Conservation (phyloP, 2,113 vertebrate species). For the Oncorhynchus clarkii region DNA sequence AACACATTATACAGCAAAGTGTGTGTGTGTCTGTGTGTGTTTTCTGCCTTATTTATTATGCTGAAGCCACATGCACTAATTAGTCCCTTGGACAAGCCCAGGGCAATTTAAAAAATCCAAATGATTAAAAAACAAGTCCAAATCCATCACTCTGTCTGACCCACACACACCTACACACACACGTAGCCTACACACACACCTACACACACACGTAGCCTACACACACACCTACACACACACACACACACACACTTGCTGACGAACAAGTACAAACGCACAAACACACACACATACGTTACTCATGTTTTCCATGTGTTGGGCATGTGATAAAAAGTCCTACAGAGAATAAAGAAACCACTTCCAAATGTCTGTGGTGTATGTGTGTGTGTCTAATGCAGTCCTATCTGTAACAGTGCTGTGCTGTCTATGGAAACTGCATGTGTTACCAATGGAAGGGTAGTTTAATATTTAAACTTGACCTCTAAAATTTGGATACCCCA, state of each 20-base stretch:
- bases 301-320: too few relatives aligned
- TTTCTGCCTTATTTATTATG: slow-evolving; percentile 64
- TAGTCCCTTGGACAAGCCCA: slow-evolving; percentile 75
- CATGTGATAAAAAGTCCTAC: not conserved
- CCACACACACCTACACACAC: too few relatives aligned
- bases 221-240: too few relatives aligned
- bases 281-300: not conserved
- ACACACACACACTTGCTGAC: too few relatives aligned
- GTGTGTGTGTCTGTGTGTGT: slow-evolving; percentile 28
- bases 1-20: slow-evolving; percentile 63
- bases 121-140: slow-evolving; percentile 76
- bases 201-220: too few relatives aligned
- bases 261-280: not conserved
- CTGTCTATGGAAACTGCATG: not conserved
- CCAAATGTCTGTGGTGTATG: too few relatives aligned
- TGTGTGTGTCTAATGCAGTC: too few relatives aligned
- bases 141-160: slow-evolving; percentile 62
- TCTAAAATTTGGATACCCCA: slow-evolving; percentile 58
- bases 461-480: slow-evolving; percentile 70
- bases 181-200: not conserved
- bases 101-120: slow-evolving; percentile 75
- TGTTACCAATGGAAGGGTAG: slow-evolving; percentile 48
- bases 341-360: slow-evolving; percentile 16
- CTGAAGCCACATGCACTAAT: slow-evolving; percentile 75
- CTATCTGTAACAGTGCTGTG: slow-evolving; percentile 57